Evolutionary conservation across 2,888 invertebrate species (phyloP), one percentile per base, ranked within the genome.

Genomic region (Andrena trimmerana): DNA sequence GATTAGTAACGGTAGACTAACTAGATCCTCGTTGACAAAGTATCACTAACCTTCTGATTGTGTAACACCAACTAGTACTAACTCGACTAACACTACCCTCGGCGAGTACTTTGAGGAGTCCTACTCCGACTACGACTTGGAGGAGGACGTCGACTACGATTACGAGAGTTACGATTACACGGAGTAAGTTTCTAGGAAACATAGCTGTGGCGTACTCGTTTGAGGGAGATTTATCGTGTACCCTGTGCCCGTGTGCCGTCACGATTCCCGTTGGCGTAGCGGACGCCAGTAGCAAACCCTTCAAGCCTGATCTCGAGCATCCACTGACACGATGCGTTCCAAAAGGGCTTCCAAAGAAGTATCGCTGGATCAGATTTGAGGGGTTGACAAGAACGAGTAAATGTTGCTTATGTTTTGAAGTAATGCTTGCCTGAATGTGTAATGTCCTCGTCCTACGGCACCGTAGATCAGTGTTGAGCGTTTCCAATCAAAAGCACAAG

Each of bases 111-210:
- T 90, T 87, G 93, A 94, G 85, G 92, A 93, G 87, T 91, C 92
- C 87, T 92, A 93, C 90, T 90, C 92, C 83, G 93, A 93, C 86
- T 93, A 93, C 90, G 93, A 93, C 87, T 91, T 91, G 86, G 93
- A 93, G 88, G 94, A 93, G 86, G 92, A 93, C 59, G 80, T 89
- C 87, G 92, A 93, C 90, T 91, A 93, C 88, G 93, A 93, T 65
- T 93, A 93, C 90, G 93, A 93, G 86, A 92, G 88, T 92, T 92
- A 93, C 90, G 91, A 93, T 90, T 92, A 93, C 78, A 90, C 91
- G 85, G 93, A 93, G 93, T 94, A 92, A 94, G 94, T 94, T 87
- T 85, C 82, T 75, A 76, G 74, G 77, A 60, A 80, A 65, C 72
- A 80, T 85, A 52, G 66, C 77, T 83, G 73, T 86, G 81, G 72